Evolutionary conservation across 2,888 invertebrate species (phyloP), one percentile per base, ranked within the genome.

Genomic region (Camptogramma bilineatum): DNA sequence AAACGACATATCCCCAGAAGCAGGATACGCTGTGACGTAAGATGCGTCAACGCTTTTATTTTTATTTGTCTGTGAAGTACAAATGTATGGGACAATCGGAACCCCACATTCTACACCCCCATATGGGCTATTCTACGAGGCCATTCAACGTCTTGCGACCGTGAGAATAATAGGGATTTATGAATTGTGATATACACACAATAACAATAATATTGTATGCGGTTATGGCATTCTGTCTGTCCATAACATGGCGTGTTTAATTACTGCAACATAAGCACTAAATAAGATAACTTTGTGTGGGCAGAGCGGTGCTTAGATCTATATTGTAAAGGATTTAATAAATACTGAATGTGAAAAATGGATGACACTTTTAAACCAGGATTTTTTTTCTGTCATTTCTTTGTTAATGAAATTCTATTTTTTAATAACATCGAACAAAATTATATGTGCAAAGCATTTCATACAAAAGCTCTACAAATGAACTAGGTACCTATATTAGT

Each of bases 31-130:
- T 56, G 66, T 57, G 70, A 68, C 73, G 70, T 66, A 55, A 71
- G 65, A 72, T 72, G 71, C 70, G 65, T 73, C 74, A 67, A 71
- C 69, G 72, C 62, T 66, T 71, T 68, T 77, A 78, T 82, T 80
- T 75, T 74, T 82, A 74, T 28, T 44, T 13, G 67, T 59, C 46
- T 82, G 83, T 84, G 86, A 86, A 85, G 82, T 82, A 84, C 79
- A 78, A 80, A 76, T 77, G 80, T 75, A 82, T 83, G 84, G 81
- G 82, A 88, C 84, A 82, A 82, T 82, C 74, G 76, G 75, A 81
- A 80, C 84, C 85, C 86, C 84, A 80, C 79, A 73, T 50, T 57
- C 73, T 75, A 74, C 72, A 85, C 89, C 88, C 89, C 85, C 91
- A 88, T 88, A 80, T 86, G 81, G 55, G 55, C 58, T 48, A 60